phyloP scores from a whole-genome alignment of 2,888 invertebrate species.

The Sphaerophoria rueppellii region DNA sequence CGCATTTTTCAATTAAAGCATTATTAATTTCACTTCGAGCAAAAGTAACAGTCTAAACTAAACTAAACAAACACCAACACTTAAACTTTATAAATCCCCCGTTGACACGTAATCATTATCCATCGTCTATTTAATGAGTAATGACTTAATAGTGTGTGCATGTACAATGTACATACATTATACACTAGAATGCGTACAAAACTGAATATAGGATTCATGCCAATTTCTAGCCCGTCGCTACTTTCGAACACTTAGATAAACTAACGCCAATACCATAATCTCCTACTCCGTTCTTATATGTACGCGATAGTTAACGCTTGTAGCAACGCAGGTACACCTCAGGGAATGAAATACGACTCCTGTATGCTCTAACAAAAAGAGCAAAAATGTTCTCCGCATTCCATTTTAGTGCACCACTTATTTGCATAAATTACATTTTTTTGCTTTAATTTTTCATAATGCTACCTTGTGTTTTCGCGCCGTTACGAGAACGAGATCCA shows the following conservation, averaged over 20 bases:
- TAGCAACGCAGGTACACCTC: constrained; percentile 1
- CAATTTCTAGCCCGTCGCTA: not conserved
- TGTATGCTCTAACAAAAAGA: constrained; percentile 24
- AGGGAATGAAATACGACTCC: constrained; percentile 14
- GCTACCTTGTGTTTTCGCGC: constrained; percentile 56
- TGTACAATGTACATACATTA: constrained; percentile 22
- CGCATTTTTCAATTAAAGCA: no score
- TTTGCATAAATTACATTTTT: constrained; percentile 59
- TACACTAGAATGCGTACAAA: not conserved
- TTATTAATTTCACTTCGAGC: no score
- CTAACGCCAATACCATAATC: constrained; percentile 12
- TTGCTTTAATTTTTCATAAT: constrained; percentile 49
- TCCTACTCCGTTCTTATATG: no score
- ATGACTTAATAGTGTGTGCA: constrained; percentile 42
- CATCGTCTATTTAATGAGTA: constrained; percentile 65
- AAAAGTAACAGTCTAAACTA: no score
- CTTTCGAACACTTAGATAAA: constrained; percentile 52
- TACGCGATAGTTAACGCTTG: no score
- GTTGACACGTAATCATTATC: constrained; percentile 68
- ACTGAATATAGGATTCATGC: not conserved
- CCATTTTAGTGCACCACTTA: constrained; percentile 1
- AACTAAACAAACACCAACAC: constrained; percentile 40
- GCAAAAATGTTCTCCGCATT: constrained; percentile 9
- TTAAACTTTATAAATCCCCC: constrained; percentile 58
- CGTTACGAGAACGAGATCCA: constrained; percentile 64